Percentiles rank a stretch among this genome's conserved stretches.
Conservation (phyloP, 2,113 vertebrate species). For the Ondatra zibethicus region DNA sequence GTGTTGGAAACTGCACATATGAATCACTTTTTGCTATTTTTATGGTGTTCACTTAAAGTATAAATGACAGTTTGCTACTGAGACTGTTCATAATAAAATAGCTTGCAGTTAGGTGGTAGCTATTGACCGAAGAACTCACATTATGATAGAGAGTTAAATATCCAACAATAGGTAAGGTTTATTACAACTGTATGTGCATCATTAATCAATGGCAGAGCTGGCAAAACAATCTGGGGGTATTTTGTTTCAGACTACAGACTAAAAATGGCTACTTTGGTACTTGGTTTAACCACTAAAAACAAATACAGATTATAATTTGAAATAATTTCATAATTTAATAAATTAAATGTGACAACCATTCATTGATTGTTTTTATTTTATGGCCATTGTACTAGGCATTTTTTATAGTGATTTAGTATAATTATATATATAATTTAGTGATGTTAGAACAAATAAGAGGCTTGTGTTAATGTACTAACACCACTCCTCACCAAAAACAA, state of each 20-base stretch:
- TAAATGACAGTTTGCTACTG: slow-evolving; percentile 36
- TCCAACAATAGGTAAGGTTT: background rate
- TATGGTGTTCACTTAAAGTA: slow-evolving; percentile 51
- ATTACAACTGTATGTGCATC: background rate
- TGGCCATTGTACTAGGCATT: background rate
- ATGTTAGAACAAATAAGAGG: background rate
- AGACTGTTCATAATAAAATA: slow-evolving; percentile 22
- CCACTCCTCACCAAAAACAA: background rate
- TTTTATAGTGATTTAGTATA: too few relatives aligned
- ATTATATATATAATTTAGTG: background rate
- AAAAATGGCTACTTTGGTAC: background rate
- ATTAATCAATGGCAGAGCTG: background rate
- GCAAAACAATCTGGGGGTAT: background rate
- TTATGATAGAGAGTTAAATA: slow-evolving; percentile 33
- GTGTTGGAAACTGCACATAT: slow-evolving; percentile 17
- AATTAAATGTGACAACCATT: background rate
- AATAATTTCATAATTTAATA: slow-evolving; percentile 33
- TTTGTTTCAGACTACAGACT: background rate
- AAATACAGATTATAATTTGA: slow-evolving; percentile 6
- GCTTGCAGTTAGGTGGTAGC: background rate
- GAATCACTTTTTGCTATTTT: slow-evolving; percentile 48
- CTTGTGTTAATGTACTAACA: background rate
- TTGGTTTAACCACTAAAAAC: background rate
- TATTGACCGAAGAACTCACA: slow-evolving; percentile 14
- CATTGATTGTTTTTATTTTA: background rate